These are phyloP conservation scores for Brenthis ino DNA, from an alignment of 2,888 invertebrate genomes.

Conservation along the genomic window DNA sequence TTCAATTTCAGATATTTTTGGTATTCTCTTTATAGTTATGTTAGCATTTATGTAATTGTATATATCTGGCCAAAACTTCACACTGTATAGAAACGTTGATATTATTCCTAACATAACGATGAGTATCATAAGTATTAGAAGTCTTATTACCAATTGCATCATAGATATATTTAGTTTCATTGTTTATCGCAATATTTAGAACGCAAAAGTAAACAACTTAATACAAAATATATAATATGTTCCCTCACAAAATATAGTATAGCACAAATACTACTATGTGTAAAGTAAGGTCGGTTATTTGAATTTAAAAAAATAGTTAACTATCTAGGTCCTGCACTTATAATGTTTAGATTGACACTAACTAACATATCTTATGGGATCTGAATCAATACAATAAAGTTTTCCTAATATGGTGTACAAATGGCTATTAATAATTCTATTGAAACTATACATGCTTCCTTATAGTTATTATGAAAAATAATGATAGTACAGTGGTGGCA, in stretches of 20 bases:
- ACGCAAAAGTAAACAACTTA: no score
- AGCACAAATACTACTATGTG: background rate
- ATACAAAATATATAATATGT: no score
- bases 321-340: conserved; percentile 21
- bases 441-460: conserved; percentile 5
- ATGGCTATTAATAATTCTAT: conserved; percentile 16
- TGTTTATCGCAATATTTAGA: conserved; percentile 31
- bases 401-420: conserved; percentile 30
- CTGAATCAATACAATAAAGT: conserved; percentile 23
- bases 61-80: conserved; percentile 69
- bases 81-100: conserved; percentile 62
- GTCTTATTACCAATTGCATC: conserved; percentile 57
- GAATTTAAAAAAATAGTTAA: background rate
- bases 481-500: no score
- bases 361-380: conserved; percentile 23
- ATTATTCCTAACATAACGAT: conserved; percentile 62
- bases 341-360: conserved; percentile 34
- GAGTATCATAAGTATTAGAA: conserved; percentile 60
- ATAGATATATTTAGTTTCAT: conserved; percentile 59
- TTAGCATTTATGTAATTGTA: conserved; percentile 70
- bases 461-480: background rate
- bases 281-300: background rate
- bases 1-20: conserved; percentile 65
- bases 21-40: conserved; percentile 70
- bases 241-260: background rate